Percentiles rank a stretch among this genome's conserved stretches.
Evolutionary conservation across 2,797 vertebrate species (phyloP).

Genomic region (Lepilemur ruficaudatus): DNA sequence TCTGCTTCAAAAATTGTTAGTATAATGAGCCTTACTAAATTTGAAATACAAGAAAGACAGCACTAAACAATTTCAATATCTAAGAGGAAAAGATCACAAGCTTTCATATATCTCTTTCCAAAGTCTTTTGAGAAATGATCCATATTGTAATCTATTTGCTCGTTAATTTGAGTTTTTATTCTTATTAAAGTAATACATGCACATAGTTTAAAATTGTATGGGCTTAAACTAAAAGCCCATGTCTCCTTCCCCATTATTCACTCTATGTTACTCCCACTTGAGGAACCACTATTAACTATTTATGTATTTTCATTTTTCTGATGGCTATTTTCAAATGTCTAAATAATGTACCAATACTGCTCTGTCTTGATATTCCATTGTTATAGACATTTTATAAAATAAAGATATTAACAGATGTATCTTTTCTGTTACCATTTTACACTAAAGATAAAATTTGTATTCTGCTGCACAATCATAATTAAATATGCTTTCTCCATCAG

Average conservation of each 20-base stretch:
- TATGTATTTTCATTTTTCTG: neutral
- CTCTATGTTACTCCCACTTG: neutral
- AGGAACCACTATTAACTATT: neutral
- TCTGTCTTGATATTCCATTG: neutral
- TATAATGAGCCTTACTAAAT: neutral
- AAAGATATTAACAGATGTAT: neutral
- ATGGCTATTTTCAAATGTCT: neutral
- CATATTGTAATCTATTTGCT: neutral
- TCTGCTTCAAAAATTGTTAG: neutral
- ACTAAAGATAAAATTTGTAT: neutral
- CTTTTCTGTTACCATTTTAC: neutral
- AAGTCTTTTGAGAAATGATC: neutral
- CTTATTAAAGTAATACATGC: neutral
- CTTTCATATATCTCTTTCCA: neutral
- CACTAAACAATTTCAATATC: neutral
- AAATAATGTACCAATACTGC: neutral
- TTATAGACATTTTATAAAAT: neutral
- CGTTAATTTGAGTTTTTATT: neutral
- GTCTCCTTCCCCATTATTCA: neutral
- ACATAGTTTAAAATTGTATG: neutral
- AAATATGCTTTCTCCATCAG: neutral
- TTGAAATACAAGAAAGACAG: constrained; percentile 6
- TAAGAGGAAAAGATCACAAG: constrained; percentile 9
- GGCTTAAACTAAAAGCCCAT: neutral
- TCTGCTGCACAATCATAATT: neutral